These are phyloP conservation scores for Ligdia adustata DNA, from an alignment of 2,888 invertebrate species.

Conservation along the genomic window DNA sequence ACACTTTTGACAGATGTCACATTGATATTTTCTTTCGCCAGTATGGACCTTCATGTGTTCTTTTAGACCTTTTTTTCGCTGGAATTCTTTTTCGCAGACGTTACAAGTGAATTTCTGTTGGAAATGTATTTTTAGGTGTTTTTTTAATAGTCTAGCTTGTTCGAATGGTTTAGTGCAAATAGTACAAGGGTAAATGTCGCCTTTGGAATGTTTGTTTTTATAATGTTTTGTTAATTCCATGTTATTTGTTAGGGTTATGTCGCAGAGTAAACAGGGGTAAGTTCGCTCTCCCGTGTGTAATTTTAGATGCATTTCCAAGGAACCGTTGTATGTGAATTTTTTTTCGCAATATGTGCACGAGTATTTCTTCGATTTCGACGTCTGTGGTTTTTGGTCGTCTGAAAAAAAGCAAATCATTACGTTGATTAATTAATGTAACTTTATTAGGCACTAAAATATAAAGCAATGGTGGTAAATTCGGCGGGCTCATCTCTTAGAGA, in stretches of 20 bases:
- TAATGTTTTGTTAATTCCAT: constrained; percentile 67
- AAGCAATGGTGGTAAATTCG: too few relatives aligned
- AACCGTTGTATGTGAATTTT: constrained; percentile 53
- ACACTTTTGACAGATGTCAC: constrained; percentile 59
- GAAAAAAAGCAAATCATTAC: constrained; percentile 9
- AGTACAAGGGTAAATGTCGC: constrained; percentile 57
- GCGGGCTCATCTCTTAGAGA: too few relatives aligned
- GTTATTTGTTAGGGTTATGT: constrained; percentile 54
- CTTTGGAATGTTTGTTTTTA: constrained; percentile 45
- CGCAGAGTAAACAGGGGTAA: constrained; percentile 59
- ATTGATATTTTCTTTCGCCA: constrained; percentile 62
- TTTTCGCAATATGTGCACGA: constrained; percentile 56
- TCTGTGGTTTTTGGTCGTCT: constrained; percentile 27
- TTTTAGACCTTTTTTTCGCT: constrained; percentile 65
- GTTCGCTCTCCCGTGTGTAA: constrained; percentile 59
- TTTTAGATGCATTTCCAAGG: constrained; percentile 54
- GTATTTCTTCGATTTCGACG: constrained; percentile 40
- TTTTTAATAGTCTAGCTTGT: constrained; percentile 58
- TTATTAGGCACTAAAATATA: too few relatives aligned
- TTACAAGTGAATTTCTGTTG: constrained; percentile 63
- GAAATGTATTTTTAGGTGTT: constrained; percentile 61
- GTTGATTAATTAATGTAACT: too few relatives aligned
- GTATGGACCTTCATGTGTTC: constrained; percentile 72
- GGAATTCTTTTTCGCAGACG: constrained; percentile 63
- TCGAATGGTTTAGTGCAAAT: constrained; percentile 58